phyloP scores from a whole-genome alignment of 1,140 invertebrate species.

The Neuroterus valhalla region DNA sequence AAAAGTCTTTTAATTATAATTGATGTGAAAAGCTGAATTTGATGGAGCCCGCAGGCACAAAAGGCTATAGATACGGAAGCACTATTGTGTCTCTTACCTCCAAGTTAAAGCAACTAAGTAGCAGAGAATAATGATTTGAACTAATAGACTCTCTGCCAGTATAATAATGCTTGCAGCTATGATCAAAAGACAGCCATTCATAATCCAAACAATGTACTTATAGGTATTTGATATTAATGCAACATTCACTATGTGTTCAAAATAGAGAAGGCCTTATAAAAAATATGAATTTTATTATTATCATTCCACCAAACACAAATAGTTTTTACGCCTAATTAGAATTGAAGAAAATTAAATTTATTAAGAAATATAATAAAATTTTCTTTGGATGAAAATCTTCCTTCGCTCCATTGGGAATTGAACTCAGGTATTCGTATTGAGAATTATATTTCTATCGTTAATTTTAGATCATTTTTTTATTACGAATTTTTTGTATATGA shows the following conservation, averaged over 20 bases:
- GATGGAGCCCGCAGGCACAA: slow-evolving; percentile 14
- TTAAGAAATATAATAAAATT: too few species aligned
- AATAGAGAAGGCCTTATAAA: neutral
- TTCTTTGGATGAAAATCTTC: too few species aligned
- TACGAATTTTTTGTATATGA: too few species aligned
- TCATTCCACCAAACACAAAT: too few species aligned
- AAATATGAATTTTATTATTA: too few species aligned
- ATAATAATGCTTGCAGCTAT: neutral
- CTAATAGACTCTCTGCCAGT: slow-evolving; percentile 13
- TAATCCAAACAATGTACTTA: neutral
- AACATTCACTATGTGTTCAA: neutral
- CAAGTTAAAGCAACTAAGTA: neutral
- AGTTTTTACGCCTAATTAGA: too few species aligned
- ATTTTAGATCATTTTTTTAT: too few species aligned
- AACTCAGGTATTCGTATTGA: too few species aligned
- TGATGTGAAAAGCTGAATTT: neutral
- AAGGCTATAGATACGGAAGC: neutral
- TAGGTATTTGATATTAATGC: slow-evolving; percentile 15
- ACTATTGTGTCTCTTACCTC: slow-evolving; percentile 9
- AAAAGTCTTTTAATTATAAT: neutral
- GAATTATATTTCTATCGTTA: too few species aligned
- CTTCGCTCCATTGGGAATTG: too few species aligned
- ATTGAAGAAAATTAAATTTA: too few species aligned
- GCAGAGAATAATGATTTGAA: slow-evolving; percentile 20
- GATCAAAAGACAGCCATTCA: neutral